A percentile compares a stretch with the other conserved stretches of the same genome.
Evolutionary conservation across 2,113 vertebrate genomes (phyloP).

Genomic region (Spermophilus dauricus): DNA sequence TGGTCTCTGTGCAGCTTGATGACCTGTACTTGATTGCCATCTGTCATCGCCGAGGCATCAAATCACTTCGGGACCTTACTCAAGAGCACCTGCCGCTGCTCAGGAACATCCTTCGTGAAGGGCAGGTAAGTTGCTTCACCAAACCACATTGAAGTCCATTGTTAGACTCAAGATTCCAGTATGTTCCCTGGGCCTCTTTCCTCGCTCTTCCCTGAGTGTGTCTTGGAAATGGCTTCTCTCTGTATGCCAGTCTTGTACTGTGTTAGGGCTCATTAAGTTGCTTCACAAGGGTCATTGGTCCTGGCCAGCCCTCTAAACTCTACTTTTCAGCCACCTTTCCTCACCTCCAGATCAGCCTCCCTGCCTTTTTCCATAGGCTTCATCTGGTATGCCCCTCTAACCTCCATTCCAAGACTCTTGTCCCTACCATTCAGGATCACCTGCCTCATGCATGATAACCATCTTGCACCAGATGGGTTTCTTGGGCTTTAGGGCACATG

Average conservation of each 20-base stretch:
- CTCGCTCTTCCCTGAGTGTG: not conserved
- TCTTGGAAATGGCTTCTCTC: not conserved
- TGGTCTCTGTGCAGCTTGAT: conserved; percentile 89
- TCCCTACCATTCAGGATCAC: not conserved
- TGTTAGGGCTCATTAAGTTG: not conserved
- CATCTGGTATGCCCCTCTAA: not conserved
- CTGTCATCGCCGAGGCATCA: conserved; percentile 88
- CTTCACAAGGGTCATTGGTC: not conserved
- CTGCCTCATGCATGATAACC: not conserved
- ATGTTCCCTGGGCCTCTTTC: not conserved
- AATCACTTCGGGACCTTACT: conserved; percentile 94
- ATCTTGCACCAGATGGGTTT: accelerated
- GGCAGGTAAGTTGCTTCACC: conserved; percentile 88
- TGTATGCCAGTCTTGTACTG: no score
- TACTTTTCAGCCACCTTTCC: not conserved
- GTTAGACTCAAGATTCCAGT: accelerated
- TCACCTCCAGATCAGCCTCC: not conserved
- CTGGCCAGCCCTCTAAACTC: not conserved
- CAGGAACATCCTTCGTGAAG: conserved; percentile 92
- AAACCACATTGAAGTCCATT: accelerated
- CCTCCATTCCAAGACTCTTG: not conserved
- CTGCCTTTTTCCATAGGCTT: not conserved
- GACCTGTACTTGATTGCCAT: conserved; percentile 97
- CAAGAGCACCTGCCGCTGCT: conserved; percentile 93
- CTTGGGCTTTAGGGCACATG: not conserved